Evolutionary conservation across 2,888 invertebrate genomes (phyloP).

Genomic region (Cheilosia grossa): DNA sequence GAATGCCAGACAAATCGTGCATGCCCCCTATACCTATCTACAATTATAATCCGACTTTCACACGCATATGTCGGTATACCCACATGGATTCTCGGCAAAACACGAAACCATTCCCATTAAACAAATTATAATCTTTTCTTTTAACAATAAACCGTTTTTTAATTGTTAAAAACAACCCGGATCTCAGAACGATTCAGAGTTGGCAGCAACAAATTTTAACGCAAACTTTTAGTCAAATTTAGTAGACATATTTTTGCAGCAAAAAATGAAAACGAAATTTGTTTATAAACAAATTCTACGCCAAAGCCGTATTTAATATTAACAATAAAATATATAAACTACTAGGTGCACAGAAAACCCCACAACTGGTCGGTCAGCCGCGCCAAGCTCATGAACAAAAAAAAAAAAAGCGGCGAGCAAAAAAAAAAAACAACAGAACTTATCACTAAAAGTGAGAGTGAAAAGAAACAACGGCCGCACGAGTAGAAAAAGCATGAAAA

Average conservation of each 20-base stretch:
- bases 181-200: conserved; percentile 50
- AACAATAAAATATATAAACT: conserved; percentile 78
- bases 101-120: conserved; percentile 27
- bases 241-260: conserved; percentile 46
- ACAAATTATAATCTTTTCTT: conserved; percentile 28
- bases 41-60: not conserved
- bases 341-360: conserved; percentile 72
- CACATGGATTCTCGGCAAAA: conserved; percentile 16
- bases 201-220: not conserved
- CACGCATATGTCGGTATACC: not conserved
- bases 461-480: conserved; percentile 55
- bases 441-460: conserved; percentile 74
- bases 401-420: conserved; percentile 51
- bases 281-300: conserved; percentile 72
- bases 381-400: conserved; percentile 57
- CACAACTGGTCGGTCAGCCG: conserved; percentile 57
- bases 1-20: not conserved
- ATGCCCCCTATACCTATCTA: not conserved
- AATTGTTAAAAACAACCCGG: conserved; percentile 73
- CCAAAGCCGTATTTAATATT: conserved; percentile 74
- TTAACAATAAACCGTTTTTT: conserved; percentile 53
- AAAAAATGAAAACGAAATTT: conserved; percentile 68
- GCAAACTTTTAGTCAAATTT: conserved; percentile 32
- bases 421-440: conserved; percentile 67
- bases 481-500: conserved; percentile 49